phyloP scores from a whole-genome alignment of 2,797 vertebrate species.

The Sebastiscus tertius region DNA sequence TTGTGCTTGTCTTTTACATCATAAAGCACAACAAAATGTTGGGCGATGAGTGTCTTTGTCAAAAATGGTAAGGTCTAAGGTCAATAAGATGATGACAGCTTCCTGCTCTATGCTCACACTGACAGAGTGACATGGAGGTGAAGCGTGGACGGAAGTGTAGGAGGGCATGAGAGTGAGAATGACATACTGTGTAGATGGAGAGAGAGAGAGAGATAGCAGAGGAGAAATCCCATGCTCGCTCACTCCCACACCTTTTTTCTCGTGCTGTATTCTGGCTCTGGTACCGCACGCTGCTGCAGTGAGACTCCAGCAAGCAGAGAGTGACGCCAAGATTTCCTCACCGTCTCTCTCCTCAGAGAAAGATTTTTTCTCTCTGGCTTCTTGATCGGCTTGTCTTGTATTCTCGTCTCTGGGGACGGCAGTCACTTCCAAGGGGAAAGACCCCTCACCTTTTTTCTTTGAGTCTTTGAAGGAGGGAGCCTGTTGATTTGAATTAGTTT shows the following conservation, averaged over 20 bases:
- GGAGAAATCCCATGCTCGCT: conserved; percentile 73
- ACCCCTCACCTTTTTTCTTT: background rate
- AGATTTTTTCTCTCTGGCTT: conserved; percentile 26
- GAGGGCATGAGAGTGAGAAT: conserved; percentile 46
- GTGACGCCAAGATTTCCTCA: conserved; percentile 44
- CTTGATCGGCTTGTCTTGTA: conserved; percentile 11
- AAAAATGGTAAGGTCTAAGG: background rate
- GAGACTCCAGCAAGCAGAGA: conserved; percentile 62
- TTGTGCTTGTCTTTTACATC: background rate
- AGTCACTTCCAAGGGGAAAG: background rate
- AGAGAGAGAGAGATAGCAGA: conserved; percentile 39
- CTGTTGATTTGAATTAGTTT: conserved; percentile 49
- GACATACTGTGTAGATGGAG: conserved; percentile 30
- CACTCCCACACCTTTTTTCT: conserved; percentile 83
- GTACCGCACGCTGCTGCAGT: conserved; percentile 72
- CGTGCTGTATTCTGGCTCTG: conserved; percentile 76
- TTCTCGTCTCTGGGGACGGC: conserved; percentile 16
- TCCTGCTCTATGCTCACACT: conserved; percentile 31
- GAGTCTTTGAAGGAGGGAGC: conserved; percentile 33
- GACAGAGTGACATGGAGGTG: conserved; percentile 46
- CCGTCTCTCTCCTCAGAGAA: conserved; percentile 27
- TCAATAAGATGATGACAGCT: conserved; percentile 29
- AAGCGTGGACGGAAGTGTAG: conserved; percentile 68
- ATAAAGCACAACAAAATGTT: background rate
- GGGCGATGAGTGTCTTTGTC: background rate